Base-by-base conservation (phyloP, 2,113 vertebrate species). In the Hoplias malabaricus region DNA sequence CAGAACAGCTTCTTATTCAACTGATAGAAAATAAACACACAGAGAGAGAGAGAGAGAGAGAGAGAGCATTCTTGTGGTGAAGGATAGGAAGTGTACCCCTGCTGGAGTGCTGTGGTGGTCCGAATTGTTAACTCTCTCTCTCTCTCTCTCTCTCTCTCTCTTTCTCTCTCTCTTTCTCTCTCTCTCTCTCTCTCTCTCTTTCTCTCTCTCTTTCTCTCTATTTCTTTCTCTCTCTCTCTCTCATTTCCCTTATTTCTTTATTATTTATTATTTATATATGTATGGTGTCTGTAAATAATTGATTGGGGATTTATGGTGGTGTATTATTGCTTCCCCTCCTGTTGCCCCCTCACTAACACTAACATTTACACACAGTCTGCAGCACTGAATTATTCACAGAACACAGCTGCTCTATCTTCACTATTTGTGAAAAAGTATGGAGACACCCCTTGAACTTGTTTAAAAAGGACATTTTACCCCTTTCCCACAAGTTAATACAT, bases 21-120 rank as follows among this genome's bases (percentile, higher is more conserved):
- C 14, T 16, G 43, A 46, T 11, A 46, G 4, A 46, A 7, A 46
- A 10, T 16, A 19, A 46, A 46, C 12, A 19, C 14, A 19, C 2
- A 19, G 19, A 48, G 46, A 2, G 16, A 1, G 54, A 69, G 42
- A 50, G 27, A n/a, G 27, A 69, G 33, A 69, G 43, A 5, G 27
- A 40, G 46, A 38, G 68, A 70, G 53, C 69, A 80, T 82, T 75
- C 69, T 77, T 85, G 80, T 77, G 79, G 78, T 84, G 62, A 40
- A 66, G 53, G 7, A 72, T 43, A 48, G 69, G 75, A 79, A 81
- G 77, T 59, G 65, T 84, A 69, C 66, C 59, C 73, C 9, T 33
- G 43, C 65, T 23, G 50, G 33, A 36, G 46, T 53, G 61, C 63
- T 65, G 40, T 34, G 77, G 63, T 78, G 76, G 50, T 85, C 79